These are phyloP conservation scores for Microctonus brassicae DNA, from an alignment of 2,888 invertebrate species.

Conservation along the genomic window DNA sequence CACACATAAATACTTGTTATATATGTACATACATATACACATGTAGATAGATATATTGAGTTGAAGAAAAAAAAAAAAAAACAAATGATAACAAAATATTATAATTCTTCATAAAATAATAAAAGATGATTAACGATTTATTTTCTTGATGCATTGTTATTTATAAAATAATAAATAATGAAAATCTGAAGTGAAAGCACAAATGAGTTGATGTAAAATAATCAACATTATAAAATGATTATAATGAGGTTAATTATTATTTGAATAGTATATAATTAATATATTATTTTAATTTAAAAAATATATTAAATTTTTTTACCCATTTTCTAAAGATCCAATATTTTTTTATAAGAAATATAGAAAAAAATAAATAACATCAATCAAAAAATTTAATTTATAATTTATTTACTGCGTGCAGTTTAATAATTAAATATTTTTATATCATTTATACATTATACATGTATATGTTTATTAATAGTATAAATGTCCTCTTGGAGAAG, in stretches of 20 bases:
- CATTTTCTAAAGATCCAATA: no score
- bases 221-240: constrained; percentile 12
- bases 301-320: neutral
- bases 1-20: neutral
- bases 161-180: neutral
- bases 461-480: no score
- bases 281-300: constrained; percentile 5
- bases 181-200: constrained; percentile 16
- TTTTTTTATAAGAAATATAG: no score
- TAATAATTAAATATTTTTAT: no score
- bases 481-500: constrained; percentile 7
- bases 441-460: no score
- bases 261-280: constrained; percentile 5
- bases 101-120: neutral
- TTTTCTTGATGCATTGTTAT: neutral
- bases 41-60: neutral
- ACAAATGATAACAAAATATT: constrained; percentile 2
- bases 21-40: neutral
- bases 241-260: constrained; percentile 20
- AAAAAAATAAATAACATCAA: no score
- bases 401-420: no score
- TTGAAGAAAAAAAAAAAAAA: no score
- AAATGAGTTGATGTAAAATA: constrained; percentile 3
- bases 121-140: constrained; percentile 10
- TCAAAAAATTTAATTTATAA: no score